Evolutionary conservation across 2,888 invertebrate genomes (phyloP), one percentile per base, ranked within the genome.

Genomic region (Bellardia pandia): DNA sequence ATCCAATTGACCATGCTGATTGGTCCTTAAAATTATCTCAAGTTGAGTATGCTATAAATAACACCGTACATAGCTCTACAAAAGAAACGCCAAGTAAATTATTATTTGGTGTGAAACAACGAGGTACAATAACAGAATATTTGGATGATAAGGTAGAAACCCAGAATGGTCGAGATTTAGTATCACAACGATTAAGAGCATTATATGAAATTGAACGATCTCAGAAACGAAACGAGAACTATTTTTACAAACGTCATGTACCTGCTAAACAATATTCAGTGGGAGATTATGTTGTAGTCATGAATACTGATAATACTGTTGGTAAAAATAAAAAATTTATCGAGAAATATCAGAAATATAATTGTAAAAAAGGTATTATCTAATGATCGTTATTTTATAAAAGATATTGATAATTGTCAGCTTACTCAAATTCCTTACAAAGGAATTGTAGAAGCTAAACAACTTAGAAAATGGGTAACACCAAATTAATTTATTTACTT

Each of bases 1-100:
- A 88, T 13, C 81, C 85, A 9, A 64, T 72, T 11, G 53, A 72
- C 9, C 77, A 84, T 16, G 14, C 64, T 64, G 64, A 78, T 71
- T 84, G 64, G 66, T 40, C 56, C 16, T 23, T 56, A 23, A 56
- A 56, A 23, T 56, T 56, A 56, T 16, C 56, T 16, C 23, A 56
- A 23, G 69, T 86, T 6, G 88, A 88, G 74, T 89, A 83, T 60
- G 85, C 86, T 11, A 85, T 86, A 7, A 88, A 83, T 48, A 88
- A 88, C 68, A 80, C 58, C 42, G 66, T 58, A 13, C 56, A 56
- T 56, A 23, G 56, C 23, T 76, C 82, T 1, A 82, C 66, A 0
- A 79, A 79, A 37, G 13, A 77, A 4, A 60, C 83, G 9, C 83
- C 72, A 3, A 87, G 81, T 48, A 11, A 16, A 40, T 7, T 85